Base-by-base conservation (phyloP, 2,888 invertebrate species). In the Plebejus melissa region DNA sequence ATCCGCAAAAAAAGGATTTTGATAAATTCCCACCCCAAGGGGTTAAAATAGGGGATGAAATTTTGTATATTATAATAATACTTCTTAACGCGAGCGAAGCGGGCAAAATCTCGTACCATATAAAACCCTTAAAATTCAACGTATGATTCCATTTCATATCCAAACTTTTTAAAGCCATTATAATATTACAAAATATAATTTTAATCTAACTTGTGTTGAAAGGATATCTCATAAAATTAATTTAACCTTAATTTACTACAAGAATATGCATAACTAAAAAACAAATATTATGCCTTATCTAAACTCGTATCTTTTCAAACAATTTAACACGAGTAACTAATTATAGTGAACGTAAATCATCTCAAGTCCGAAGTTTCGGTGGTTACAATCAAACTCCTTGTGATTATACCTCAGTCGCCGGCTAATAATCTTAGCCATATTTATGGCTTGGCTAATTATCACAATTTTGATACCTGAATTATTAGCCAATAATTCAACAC, bases 391-490 rank as follows among this genome's bases (percentile, higher is more conserved):
- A 82, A 83, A 83, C 84, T 88, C 85, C 87, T 88, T 87, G 85
- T 88, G 90, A 91, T 90, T 90, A 90, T 65, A 36, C 65, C 65
- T 82, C 83, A 84, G 87, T 86, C 82, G 88, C 89, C 88, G 87
- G 84, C 87, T 90, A 90, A 91, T 92, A 90, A 91, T 91, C 89
- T 86, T 81, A 86, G 85, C 83, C 81, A 90, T 91, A 93, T 93
- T 93, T 93, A 93, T 92, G 86, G 87, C 90, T 82, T 82, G 80
- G 86, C 91, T 92, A 91, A 93, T 93, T 93, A 93, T 90, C 85
- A 88, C 84, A 90, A 91, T 91, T 91, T 93, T 91, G 92, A 93
- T 92, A 91, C 90, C 88, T 65, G 65, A 65, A 65, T 65, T 65
- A 65, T 65, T 65, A 60, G 65, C 65, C 36, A 65, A 65, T 65